Evolutionary conservation across 2,113 vertebrate species (phyloP), one percentile per base, ranked within the genome.

Genomic region (Astatoreochromis straeleni): DNA sequence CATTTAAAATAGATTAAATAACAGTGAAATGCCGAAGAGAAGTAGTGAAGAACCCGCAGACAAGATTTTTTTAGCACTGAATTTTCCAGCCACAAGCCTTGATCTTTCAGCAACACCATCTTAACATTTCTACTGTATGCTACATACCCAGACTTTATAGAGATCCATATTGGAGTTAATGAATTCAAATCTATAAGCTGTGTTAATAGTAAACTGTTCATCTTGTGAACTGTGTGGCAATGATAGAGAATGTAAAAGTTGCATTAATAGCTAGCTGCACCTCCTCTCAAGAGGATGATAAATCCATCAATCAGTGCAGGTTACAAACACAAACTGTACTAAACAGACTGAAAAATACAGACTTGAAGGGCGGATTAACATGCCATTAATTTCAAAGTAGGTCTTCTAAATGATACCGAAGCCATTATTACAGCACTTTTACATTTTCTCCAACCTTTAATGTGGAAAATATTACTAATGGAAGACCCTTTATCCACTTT

Each of bases 401-500:
- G 13, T 12, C 29, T 17, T 3, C 9, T 51, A 55, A 68, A 26
- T 51, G 24, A 81, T 7, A 19, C 51, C 3, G 19, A 60, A 54
- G 24, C 19, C 54, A 84, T 53, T 82, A 84, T 29, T 29, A 54
- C 7, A 57, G 38, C 40, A n/a, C 21, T 29, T 73, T 91, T 21
- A 51, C 57, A 82, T 80, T 85, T 54, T 31, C 7, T 54, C 82
- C 35, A 84, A 65, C 38, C 78, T 87, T 86, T 73, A 88, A 84
- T 90, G 79, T 53, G 70, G 38, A 87, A 85, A 86, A 88, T 70
- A 58, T 58, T 82, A 21, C 54, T 82, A 87, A 86, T 81, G 85
- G 85, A 57, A 57, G 60, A n/a, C 14, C 21, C 31, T 42, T 73
- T 31, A 79, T 79, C 38, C 8, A 54, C 73, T 68, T 17, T 58